phyloP scores from a whole-genome alignment of 1,140 invertebrate genomes.

The Dinoponera quadriceps region DNA sequence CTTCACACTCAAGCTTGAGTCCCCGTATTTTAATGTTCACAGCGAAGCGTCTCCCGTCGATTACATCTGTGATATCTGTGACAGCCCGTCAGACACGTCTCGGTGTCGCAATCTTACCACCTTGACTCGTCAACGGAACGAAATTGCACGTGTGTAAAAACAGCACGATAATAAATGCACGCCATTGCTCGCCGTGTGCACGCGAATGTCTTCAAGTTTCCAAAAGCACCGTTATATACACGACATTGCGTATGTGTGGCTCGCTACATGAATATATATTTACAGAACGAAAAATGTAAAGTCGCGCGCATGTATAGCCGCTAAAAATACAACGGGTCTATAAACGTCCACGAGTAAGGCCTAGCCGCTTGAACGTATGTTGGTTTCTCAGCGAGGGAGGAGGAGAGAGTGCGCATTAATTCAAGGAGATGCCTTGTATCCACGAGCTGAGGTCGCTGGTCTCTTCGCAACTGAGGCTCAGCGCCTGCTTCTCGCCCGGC shows the following conservation, averaged over 20 bases:
- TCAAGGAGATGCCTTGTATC: constrained; percentile 92
- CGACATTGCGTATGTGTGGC: constrained; percentile 45
- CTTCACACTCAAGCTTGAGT: too few species aligned
- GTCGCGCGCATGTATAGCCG: constrained; percentile 13
- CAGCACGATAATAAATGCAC: constrained; percentile 38
- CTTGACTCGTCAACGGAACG: neutral
- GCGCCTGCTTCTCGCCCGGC: constrained; percentile 74
- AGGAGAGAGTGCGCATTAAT: constrained; percentile 78
- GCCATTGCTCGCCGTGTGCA: neutral
- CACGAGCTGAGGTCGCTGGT: constrained; percentile 93
- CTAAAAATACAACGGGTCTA: constrained; percentile 27
- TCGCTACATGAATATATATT: constrained; percentile 59
- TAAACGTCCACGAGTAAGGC: constrained; percentile 46
- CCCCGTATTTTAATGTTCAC: too few species aligned
- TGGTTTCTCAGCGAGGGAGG: neutral
- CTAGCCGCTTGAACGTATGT: constrained; percentile 7
- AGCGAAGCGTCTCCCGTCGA: neutral
- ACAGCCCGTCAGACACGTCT: neutral
- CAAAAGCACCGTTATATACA: constrained; percentile 70
- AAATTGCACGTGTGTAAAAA: neutral
- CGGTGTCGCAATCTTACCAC: neutral
- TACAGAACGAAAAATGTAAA: constrained; percentile 65
- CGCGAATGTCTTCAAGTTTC: constrained; percentile 46
- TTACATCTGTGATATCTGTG: neutral
- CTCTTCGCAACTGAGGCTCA: constrained; percentile 86